A percentile compares a stretch with the other conserved stretches of the same genome.
These are phyloP conservation scores for Pentalonia nigronervosa DNA, from an alignment of 1,140 invertebrate species.

Conservation along the genomic window DNA sequence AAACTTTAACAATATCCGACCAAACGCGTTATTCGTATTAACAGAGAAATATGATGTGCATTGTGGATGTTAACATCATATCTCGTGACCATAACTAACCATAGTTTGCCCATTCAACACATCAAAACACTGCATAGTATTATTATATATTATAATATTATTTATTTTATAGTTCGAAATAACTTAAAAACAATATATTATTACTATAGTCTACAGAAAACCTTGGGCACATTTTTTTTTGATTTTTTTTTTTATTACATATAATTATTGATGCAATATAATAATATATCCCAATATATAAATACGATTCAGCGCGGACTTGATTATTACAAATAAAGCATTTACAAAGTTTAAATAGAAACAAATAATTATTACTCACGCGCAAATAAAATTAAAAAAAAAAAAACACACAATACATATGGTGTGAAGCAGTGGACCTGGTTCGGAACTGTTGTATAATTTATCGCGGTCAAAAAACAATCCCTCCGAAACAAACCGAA, in stretches of 20 bases:
- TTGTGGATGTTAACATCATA: neutral
- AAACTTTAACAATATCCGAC: no score
- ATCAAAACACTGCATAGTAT: neutral
- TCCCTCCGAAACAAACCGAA: neutral
- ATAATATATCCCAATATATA: neutral
- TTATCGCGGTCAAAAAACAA: neutral
- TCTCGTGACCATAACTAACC: neutral
- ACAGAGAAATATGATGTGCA: neutral
- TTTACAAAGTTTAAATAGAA: neutral
- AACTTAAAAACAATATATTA: neutral
- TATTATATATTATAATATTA: neutral
- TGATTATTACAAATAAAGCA: neutral
- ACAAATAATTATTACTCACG: neutral
- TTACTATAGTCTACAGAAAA: neutral
- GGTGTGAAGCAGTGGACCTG: neutral
- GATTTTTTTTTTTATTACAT: neutral
- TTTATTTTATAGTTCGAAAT: neutral
- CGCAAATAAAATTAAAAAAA: neutral
- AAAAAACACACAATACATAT: neutral
- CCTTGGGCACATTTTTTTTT: neutral
- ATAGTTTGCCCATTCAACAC: neutral
- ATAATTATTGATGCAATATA: neutral
- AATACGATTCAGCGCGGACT: neutral
- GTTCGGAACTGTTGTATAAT: neutral
- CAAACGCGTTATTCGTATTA: no score